phyloP scores from a whole-genome alignment of 2,797 vertebrate species.

The Pipistrellus nathusii region DNA sequence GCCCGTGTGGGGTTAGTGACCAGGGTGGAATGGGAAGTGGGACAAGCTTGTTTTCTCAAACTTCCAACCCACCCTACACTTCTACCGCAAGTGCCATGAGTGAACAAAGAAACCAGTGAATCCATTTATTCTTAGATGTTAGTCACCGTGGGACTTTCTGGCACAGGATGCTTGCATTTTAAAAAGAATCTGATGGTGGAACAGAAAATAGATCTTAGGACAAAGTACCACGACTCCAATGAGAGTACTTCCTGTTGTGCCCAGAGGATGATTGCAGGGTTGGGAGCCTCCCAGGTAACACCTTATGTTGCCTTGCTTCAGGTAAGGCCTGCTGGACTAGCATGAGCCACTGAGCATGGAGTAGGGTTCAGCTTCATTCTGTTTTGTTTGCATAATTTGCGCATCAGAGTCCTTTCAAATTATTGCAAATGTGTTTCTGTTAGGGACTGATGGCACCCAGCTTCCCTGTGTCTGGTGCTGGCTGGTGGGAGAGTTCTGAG shows the following conservation, averaged over 20 bases:
- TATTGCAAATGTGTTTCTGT: conserved; percentile 43
- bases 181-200: background rate
- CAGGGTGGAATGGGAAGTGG: background rate
- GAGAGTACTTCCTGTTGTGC: background rate
- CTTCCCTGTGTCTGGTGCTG: background rate
- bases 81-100: background rate
- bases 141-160: background rate
- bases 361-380: background rate
- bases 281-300: background rate
- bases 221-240: background rate
- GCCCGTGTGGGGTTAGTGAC: background rate
- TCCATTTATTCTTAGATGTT: conserved; percentile 5
- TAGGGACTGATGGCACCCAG: background rate
- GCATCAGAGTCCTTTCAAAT: background rate
- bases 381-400: background rate
- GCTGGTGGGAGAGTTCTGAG: background rate
- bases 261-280: background rate
- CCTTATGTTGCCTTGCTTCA: background rate
- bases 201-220: background rate
- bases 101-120: background rate
- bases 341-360: background rate
- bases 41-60: background rate
- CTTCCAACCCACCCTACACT: background rate
- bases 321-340: background rate
- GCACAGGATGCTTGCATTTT: conserved; percentile 32